These are phyloP conservation scores for Coracopsis vasa DNA, from an alignment of 2,113 vertebrate species.

Conservation along the genomic window DNA sequence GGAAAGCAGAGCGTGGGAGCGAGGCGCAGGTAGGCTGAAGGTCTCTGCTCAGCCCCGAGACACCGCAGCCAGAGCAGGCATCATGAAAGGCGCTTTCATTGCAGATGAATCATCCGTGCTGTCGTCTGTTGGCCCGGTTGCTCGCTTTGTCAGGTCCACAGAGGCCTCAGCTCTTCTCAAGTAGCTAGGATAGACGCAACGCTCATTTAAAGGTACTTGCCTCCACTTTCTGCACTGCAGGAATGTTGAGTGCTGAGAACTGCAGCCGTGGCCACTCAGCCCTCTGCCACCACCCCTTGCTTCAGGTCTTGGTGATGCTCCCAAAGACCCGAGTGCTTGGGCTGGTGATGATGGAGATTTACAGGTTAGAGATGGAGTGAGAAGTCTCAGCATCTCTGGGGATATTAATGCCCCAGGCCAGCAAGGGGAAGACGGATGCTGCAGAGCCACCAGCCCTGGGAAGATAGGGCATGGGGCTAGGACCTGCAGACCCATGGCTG, in stretches of 20 bases:
- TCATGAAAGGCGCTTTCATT: background rate
- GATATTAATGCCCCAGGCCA: background rate
- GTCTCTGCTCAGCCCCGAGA: background rate
- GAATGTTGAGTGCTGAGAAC: accelerated
- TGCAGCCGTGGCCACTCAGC: too few relatives aligned
- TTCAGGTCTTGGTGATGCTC: background rate
- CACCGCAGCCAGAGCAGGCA: background rate
- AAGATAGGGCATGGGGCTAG: accelerated
- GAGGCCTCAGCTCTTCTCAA: background rate
- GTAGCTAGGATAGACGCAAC: accelerated
- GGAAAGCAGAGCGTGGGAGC: background rate
- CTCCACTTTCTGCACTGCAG: background rate
- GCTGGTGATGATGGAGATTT: background rate
- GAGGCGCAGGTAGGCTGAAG: background rate
- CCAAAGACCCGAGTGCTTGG: background rate
- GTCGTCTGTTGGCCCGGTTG: background rate
- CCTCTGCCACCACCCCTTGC: background rate
- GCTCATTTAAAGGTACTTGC: background rate
- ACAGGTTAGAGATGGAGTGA: background rate
- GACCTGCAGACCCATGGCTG: background rate
- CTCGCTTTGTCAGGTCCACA: background rate
- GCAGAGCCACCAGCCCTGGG: background rate
- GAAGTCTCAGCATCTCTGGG: background rate
- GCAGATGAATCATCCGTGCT: background rate
- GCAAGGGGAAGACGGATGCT: background rate